phyloP scores from a whole-genome alignment of 2,888 invertebrate species.

The Philereme vetulata region DNA sequence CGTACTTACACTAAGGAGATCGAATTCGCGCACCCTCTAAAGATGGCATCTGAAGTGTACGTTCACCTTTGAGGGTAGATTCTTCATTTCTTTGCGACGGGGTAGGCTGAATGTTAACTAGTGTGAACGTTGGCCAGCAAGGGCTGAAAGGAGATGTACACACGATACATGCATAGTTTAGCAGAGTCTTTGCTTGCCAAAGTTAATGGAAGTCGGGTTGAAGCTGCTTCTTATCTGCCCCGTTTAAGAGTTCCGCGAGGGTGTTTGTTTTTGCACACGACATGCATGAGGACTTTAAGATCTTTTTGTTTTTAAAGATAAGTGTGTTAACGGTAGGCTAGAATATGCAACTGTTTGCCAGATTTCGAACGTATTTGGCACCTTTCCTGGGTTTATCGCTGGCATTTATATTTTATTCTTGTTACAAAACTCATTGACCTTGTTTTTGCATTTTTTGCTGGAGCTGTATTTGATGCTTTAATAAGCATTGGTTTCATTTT shows the following conservation, averaged over 20 bases:
- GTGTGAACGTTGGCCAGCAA: conserved; percentile 64
- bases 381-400: conserved; percentile 30
- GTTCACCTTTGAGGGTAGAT: conserved; percentile 62
- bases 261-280: conserved; percentile 49
- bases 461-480: background rate
- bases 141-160: conserved; percentile 77
- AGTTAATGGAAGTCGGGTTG: conserved; percentile 74
- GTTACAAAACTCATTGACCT: conserved; percentile 30
- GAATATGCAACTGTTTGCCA: conserved; percentile 14
- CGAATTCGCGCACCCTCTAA: conserved; percentile 63
- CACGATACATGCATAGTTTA: conserved; percentile 78
- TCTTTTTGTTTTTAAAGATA: conserved; percentile 45
- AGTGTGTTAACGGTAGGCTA: conserved; percentile 39
- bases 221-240: conserved; percentile 66
- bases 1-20: conserved; percentile 50
- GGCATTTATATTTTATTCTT: conserved; percentile 31
- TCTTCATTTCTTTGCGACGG: conserved; percentile 62
- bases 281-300: conserved; percentile 31
- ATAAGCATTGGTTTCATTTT: too few relatives aligned
- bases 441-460: conserved; percentile 10
- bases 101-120: conserved; percentile 56
- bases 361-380: conserved; percentile 29
- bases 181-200: conserved; percentile 68
- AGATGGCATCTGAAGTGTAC: conserved; percentile 62
- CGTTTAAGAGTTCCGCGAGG: conserved; percentile 58